phyloP scores from a whole-genome alignment of 2,797 vertebrate species.

The Silurus lanzhouensis region DNA sequence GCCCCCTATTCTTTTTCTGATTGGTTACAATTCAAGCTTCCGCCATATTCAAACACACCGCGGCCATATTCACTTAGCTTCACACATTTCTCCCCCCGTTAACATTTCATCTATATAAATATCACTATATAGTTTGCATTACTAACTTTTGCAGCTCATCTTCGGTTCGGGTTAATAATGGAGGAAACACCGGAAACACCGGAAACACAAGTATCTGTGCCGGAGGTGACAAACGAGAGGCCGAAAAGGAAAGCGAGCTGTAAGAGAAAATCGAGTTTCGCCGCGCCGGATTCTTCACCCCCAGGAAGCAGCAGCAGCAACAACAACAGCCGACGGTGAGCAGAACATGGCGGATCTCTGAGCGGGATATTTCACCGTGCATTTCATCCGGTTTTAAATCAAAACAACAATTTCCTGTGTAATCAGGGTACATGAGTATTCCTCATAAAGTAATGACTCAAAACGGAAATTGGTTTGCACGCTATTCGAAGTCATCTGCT shows the following conservation, averaged over 20 bases:
- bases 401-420: neutral
- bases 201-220: constrained; percentile 26
- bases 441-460: too few species aligned
- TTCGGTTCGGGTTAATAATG: constrained; percentile 56
- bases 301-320: constrained; percentile 45
- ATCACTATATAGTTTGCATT: neutral
- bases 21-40: constrained; percentile 66
- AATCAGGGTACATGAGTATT: neutral
- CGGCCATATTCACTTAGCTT: constrained; percentile 35
- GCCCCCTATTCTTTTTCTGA: constrained; percentile 45
- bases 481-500: too few species aligned
- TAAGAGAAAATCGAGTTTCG: constrained; percentile 56
- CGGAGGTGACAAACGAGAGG: constrained; percentile 39
- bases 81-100: constrained; percentile 20
- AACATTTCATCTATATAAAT: constrained; percentile 19
- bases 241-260: constrained; percentile 51
- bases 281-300: constrained; percentile 44
- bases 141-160: neutral
- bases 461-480: too few species aligned
- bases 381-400: neutral
- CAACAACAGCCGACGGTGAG: constrained; percentile 64
- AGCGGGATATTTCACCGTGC: neutral
- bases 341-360: neutral
- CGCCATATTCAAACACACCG: constrained; percentile 73
- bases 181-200: constrained; percentile 52